phyloP scores from a whole-genome alignment of 2,888 invertebrate genomes.

The Dioctria linearis region DNA sequence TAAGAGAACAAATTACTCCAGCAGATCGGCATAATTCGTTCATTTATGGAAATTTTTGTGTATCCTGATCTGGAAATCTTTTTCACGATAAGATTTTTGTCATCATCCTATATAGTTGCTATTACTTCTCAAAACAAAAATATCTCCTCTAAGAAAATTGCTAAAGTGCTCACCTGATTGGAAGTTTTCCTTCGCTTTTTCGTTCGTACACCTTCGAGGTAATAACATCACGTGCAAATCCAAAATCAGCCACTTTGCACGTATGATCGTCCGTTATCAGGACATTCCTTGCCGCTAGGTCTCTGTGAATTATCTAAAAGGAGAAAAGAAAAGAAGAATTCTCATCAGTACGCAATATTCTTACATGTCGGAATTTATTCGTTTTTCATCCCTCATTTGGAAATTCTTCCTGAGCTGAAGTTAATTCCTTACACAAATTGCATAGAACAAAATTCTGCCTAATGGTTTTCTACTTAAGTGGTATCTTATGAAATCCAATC shows the following conservation, averaged over 20 bases:
- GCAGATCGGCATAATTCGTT: constrained; percentile 14
- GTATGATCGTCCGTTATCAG: constrained; percentile 89
- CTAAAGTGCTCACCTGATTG: constrained; percentile 74
- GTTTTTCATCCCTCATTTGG: not conserved
- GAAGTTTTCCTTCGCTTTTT: constrained; percentile 86
- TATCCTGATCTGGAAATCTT: constrained; percentile 8
- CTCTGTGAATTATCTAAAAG: constrained; percentile 86
- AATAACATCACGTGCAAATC: constrained; percentile 91
- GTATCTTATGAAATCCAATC: not conserved
- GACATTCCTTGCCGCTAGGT: constrained; percentile 91
- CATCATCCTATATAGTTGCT: not conserved
- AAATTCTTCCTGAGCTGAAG: not conserved
- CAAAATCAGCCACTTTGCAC: constrained; percentile 95
- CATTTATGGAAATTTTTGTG: constrained; percentile 32
- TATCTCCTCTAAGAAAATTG: not conserved
- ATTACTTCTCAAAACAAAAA: not conserved
- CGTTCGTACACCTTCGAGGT: constrained; percentile 91
- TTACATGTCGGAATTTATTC: constrained; percentile 13
- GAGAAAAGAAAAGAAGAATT: constrained; percentile 43
- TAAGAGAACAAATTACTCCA: constrained; percentile 2
- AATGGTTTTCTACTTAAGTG: constrained; percentile 32
- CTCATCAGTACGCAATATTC: constrained; percentile 37
- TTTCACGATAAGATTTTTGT: constrained; percentile 18
- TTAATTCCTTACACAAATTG: not conserved
- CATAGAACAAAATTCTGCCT: not conserved